phyloP scores from a whole-genome alignment of 2,113 vertebrate genomes.

The Bucco capensis region DNA sequence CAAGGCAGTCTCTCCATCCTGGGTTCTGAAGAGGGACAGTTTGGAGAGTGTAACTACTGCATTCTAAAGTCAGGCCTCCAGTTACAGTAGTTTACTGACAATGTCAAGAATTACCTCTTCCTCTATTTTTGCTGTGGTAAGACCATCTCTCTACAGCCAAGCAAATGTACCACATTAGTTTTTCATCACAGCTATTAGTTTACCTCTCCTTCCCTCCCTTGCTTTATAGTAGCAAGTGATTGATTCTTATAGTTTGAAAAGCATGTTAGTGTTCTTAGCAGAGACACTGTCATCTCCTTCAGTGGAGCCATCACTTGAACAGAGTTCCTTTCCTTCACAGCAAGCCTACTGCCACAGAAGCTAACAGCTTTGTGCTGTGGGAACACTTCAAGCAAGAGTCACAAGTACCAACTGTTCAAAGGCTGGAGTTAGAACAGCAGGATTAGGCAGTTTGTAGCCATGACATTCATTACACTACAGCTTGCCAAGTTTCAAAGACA shows the following conservation, averaged over 20 bases:
- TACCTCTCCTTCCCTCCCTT: not conserved
- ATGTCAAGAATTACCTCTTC: not conserved
- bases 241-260: not conserved
- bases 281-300: not conserved
- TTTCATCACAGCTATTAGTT: not conserved
- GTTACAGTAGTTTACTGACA: not conserved
- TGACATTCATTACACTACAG: not conserved
- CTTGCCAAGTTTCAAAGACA: not conserved
- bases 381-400: not conserved
- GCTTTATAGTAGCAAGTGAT: not conserved
- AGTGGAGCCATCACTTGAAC: not conserved
- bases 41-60: not conserved
- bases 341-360: not conserved
- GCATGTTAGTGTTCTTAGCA: not conserved
- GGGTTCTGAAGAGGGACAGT: constrained; percentile 77
- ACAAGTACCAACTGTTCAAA: not conserved
- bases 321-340: not conserved
- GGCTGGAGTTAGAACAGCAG: not conserved
- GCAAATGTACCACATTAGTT: not conserved
- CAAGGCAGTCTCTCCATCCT: constrained; percentile 90
- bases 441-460: not conserved
- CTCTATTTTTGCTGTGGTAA: not conserved
- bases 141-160: not conserved
- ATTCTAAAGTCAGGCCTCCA: not conserved
- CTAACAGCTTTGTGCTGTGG: not conserved